Base-by-base conservation (phyloP, 2,888 invertebrate genomes). In the Linyphia triangularis region DNA sequence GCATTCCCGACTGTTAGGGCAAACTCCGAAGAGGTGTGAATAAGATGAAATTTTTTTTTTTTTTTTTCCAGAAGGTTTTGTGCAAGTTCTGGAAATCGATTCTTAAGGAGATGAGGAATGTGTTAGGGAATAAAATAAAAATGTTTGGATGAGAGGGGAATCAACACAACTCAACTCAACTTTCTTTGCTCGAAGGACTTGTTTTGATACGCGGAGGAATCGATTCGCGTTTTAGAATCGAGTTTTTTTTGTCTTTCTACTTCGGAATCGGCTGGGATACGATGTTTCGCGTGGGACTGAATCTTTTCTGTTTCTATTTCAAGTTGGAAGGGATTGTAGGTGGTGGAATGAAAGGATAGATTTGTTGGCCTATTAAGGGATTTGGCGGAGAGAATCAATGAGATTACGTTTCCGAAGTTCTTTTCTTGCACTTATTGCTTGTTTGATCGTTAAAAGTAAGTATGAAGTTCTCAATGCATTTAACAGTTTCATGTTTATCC, bases 171-270 rank as follows among this genome's bases (percentile, higher is more conserved):
- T 37, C 40, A 10, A n/a, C 19, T 28, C 51, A 9, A 16, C 7
- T 72, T 51, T 63, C 24, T 63, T 77, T 65, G 40, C 40, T 63
- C 63, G 7, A 10, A 40, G 40, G 28, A 40, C 59, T 77, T 77
- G 61, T 77, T 77, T 77, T 26, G 63, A 65, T 75, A 75, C 40
- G 40, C 16, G 40, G 9, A n/a, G 9, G 57, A 30, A 59, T 73
- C 57, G 57, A 51, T 59, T 19, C 59, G 63, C 63, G n/a, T 77
- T 51, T 51, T 51, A 51, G 51, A 51, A 51, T 51, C 51, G 51
- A 51, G 5, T 51, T 51, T 51, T 51, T 51, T 16, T 10, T 16
- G 13, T 51, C 9, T 9, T 33, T 33, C n/a, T 51, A 13, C n/a
- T 51, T 51, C 16, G 5, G 51, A 51, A 51, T 51, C n/a, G 51